Evolutionary conservation across 2,888 invertebrate species (phyloP).

Genomic region (Clunio marinus): DNA sequence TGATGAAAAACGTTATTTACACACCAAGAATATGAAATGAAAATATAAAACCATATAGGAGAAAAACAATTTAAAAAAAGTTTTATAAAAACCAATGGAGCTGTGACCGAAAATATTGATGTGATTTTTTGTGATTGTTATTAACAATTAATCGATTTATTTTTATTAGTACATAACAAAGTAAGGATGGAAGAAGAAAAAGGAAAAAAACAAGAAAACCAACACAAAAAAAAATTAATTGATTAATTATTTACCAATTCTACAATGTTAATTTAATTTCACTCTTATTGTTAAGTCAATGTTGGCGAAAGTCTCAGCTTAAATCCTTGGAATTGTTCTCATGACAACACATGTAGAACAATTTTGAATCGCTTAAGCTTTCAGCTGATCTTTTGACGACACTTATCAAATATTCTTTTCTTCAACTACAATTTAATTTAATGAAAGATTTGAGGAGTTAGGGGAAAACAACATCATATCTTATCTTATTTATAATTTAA

Average conservation of each 20-base stretch:
- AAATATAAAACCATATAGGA: slow-evolving; percentile 7
- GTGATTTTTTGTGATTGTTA: slow-evolving; percentile 53
- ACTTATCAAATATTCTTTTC: slow-evolving; percentile 10
- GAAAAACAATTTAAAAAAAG: slow-evolving; percentile 34
- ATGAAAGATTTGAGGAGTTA: background rate
- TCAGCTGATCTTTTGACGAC: background rate
- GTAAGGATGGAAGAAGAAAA: slow-evolving; percentile 20
- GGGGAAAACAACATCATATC: background rate
- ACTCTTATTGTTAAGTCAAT: background rate
- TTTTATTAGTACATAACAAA: slow-evolving; percentile 32
- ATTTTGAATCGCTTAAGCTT: background rate
- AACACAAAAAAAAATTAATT: slow-evolving; percentile 1
- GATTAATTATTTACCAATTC: background rate
- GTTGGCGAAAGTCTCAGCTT: background rate
- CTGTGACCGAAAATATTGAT: slow-evolving; percentile 52
- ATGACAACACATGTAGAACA: background rate
- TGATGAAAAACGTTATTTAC: slow-evolving; percentile 1
- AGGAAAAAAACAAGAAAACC: slow-evolving; percentile 1
- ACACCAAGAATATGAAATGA: slow-evolving; percentile 1
- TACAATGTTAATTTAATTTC: background rate
- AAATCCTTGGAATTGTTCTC: background rate
- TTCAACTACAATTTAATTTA: background rate
- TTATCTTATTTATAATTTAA: slow-evolving; percentile 6
- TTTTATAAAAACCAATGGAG: slow-evolving; percentile 47
- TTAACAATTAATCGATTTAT: slow-evolving; percentile 40